Conservation (phyloP, 2,888 invertebrate species). For the Pterobdella sp. region DNA sequence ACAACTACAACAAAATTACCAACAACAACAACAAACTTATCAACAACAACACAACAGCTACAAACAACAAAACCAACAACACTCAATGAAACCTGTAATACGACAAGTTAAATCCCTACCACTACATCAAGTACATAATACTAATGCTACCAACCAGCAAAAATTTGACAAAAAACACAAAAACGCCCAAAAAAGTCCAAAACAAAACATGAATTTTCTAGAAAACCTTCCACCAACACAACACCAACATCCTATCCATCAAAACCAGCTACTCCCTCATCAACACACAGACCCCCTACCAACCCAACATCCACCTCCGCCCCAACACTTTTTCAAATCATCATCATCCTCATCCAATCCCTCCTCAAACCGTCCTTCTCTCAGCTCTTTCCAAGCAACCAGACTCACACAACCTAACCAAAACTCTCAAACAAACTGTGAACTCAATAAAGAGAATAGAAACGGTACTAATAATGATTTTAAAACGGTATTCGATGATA, state of each 20-base stretch:
- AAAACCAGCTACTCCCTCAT: too few species aligned
- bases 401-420: too few species aligned
- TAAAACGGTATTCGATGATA: too few species aligned
- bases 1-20: neutral
- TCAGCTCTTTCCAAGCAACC: too few species aligned
- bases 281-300: neutral
- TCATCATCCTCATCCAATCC: too few species aligned
- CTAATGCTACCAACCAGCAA: neutral
- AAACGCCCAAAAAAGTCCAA: neutral
- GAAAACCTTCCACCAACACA: too few species aligned
- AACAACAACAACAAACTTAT: neutral
- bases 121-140: neutral
- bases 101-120: neutral
- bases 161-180: neutral
- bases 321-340: neutral
- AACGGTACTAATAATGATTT: too few species aligned
- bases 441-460: too few species aligned
- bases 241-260: too few species aligned
- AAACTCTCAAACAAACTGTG: too few species aligned
- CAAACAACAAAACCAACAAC: neutral
- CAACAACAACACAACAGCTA: neutral
- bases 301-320: neutral
- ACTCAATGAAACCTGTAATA: neutral
- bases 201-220: too few species aligned
- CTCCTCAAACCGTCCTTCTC: too few species aligned